These are phyloP conservation scores for Peromyscus attwateri DNA, from an alignment of 2,797 vertebrate species.

Conservation along the genomic window DNA sequence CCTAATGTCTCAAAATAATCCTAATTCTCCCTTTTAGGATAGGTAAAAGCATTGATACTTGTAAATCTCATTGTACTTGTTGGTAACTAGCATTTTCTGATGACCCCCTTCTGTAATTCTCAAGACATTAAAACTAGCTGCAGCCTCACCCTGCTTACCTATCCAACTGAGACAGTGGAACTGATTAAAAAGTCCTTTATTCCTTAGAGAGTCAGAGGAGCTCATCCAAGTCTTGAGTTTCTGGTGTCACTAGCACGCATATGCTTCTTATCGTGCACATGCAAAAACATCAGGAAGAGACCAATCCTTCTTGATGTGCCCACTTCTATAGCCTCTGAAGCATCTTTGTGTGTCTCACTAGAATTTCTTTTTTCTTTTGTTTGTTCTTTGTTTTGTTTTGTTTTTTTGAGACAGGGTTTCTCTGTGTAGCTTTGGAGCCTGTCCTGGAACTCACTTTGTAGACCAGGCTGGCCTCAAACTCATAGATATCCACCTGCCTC, in stretches of 20 bases:
- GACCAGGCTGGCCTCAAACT: too few species aligned
- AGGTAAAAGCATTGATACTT: not conserved
- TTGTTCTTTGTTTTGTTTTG: too few species aligned
- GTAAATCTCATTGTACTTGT: not conserved
- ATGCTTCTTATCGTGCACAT: not conserved
- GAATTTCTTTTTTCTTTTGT: not conserved
- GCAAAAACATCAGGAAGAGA: not conserved
- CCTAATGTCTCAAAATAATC: not conserved
- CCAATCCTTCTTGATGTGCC: not conserved
- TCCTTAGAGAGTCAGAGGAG: not conserved
- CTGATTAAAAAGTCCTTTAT: not conserved
- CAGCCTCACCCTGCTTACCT: not conserved
- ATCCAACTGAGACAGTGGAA: not conserved
- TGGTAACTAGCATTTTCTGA: not conserved
- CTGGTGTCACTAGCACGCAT: not conserved
- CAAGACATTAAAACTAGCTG: not conserved
- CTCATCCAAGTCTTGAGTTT: not conserved
- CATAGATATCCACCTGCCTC: too few species aligned
- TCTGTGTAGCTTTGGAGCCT: too few species aligned
- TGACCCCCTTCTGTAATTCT: not conserved
- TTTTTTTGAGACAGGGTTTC: too few species aligned
- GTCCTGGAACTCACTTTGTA: too few species aligned
- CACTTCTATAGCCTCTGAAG: not conserved
- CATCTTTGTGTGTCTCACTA: not conserved
- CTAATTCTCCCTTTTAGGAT: conserved; percentile 4